phyloP scores from a whole-genome alignment of 2,888 invertebrate genomes.

The Atethmia centrago region DNA sequence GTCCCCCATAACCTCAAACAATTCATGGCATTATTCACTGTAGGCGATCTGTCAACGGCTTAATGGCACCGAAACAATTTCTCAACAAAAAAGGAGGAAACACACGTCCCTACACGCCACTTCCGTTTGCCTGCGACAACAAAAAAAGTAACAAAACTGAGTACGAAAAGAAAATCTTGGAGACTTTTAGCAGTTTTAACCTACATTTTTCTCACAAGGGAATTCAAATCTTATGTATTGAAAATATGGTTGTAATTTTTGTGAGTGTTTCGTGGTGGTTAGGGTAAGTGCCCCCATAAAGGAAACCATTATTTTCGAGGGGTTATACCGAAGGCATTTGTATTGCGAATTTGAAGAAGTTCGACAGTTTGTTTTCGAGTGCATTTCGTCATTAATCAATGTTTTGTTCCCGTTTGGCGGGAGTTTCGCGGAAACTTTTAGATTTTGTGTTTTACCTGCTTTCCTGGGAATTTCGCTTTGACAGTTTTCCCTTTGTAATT shows the following conservation, averaged over 20 bases:
- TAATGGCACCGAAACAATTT: conserved; percentile 90
- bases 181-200: conserved; percentile 77
- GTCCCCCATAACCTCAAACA: conserved; percentile 77
- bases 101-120: conserved; percentile 87
- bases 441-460: conserved; percentile 88
- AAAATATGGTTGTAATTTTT: conserved; percentile 58
- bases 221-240: conserved; percentile 49
- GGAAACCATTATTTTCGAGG: conserved; percentile 90
- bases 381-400: conserved; percentile 90
- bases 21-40: conserved; percentile 86
- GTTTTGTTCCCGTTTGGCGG: conserved; percentile 85
- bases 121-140: conserved; percentile 86
- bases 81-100: conserved; percentile 89
- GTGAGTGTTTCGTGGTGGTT: conserved; percentile 61
- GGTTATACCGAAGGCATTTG: conserved; percentile 88
- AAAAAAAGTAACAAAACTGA: conserved; percentile 86
- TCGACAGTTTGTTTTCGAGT: conserved; percentile 91
- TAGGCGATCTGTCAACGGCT: conserved; percentile 89
- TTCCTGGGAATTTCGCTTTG: conserved; percentile 80
- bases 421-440: conserved; percentile 76
- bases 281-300: conserved; percentile 75
- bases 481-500: conserved; percentile 86
- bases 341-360: conserved; percentile 90
- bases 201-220: conserved; percentile 60
- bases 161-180: conserved; percentile 79